Evolutionary conservation across 2,113 vertebrate genomes (phyloP).

Genomic region (Lampris megalopsis): DNA sequence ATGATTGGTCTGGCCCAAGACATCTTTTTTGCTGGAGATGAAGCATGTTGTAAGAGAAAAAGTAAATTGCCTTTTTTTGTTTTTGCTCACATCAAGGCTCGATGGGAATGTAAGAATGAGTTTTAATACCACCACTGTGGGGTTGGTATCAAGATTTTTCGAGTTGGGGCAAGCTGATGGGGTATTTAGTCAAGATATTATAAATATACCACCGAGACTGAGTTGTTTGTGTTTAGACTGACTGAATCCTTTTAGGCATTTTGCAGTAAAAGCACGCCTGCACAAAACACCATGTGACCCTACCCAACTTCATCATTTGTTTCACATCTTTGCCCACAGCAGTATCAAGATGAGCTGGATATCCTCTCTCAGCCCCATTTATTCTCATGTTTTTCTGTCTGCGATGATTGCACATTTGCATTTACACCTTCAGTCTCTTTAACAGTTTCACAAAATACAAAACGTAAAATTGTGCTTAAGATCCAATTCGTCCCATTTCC

Average conservation of each 20-base stretch:
- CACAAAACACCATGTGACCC: background rate
- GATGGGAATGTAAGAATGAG: slow-evolving; percentile 49
- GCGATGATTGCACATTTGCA: too few species aligned
- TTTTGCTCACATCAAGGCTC: slow-evolving; percentile 41
- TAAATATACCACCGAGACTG: background rate
- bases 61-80: slow-evolving; percentile 72
- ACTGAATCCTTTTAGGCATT: background rate
- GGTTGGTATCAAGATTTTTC: slow-evolving; percentile 38
- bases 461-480: too few species aligned
- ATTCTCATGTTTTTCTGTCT: too few species aligned
- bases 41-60: slow-evolving; percentile 54
- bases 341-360: slow-evolving; percentile 9
- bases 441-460: too few species aligned
- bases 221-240: background rate
- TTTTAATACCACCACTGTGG: slow-evolving; percentile 48
- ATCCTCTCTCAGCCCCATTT: background rate
- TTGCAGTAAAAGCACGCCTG: background rate
- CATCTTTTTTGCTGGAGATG: slow-evolving; percentile 56
- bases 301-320: background rate
- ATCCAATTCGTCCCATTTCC: too few species aligned
- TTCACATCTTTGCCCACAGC: background rate
- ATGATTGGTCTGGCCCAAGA: slow-evolving; percentile 60
- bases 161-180: slow-evolving; percentile 23
- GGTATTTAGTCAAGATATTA: background rate
- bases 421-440: too few species aligned